These are phyloP conservation scores for Rhodophaea formosa DNA, from an alignment of 2,888 invertebrate species.

Conservation along the genomic window DNA sequence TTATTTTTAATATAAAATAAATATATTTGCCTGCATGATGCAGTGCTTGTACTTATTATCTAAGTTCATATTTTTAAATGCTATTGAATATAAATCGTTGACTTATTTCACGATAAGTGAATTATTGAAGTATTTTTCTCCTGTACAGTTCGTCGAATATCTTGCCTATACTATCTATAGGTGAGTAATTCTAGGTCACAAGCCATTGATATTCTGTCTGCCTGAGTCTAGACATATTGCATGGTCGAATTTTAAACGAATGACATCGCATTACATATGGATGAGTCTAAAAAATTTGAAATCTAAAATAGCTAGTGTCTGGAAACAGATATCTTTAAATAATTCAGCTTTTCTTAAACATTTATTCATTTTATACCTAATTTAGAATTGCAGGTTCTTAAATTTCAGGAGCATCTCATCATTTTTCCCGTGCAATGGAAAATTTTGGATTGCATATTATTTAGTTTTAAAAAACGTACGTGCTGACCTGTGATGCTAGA, in stretches of 20 bases:
- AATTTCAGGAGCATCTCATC: conserved; percentile 11
- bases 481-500: no score
- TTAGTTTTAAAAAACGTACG: no score
- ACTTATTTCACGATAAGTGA: no score
- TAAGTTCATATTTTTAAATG: no score
- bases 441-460: no score
- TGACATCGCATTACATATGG: conserved; percentile 73
- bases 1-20: no score
- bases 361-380: conserved; percentile 29
- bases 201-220: conserved; percentile 72
- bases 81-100: no score
- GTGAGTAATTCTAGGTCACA: conserved; percentile 75
- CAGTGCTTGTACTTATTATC: no score
- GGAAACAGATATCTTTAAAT: conserved; percentile 49
- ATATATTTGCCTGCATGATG: no score
- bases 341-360: conserved; percentile 28
- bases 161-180: neutral
- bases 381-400: conserved; percentile 23
- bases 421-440: neutral
- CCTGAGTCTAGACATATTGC: conserved; percentile 77
- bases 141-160: no score
- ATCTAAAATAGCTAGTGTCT: conserved; percentile 72
- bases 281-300: conserved; percentile 74
- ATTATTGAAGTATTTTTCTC: no score
- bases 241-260: conserved; percentile 78